phyloP scores from a whole-genome alignment of 2,797 vertebrate species.

The Potorous gilbertii region DNA sequence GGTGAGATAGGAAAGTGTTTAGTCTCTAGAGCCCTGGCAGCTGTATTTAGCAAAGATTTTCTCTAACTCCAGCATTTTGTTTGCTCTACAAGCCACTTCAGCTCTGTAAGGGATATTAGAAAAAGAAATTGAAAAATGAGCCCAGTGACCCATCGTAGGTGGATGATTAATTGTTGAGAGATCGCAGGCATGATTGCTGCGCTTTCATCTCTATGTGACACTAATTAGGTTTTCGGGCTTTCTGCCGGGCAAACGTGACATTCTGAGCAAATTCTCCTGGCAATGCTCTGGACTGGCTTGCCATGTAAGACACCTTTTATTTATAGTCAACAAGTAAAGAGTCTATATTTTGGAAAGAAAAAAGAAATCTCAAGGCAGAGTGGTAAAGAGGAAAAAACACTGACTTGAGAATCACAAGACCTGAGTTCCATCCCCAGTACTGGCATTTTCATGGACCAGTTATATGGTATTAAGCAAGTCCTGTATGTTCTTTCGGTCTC shows the following conservation, averaged over 20 bases:
- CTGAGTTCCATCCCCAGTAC: background rate
- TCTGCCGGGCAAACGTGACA: fast-evolving
- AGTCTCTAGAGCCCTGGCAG: background rate
- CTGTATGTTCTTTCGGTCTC: background rate
- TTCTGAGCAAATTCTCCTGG: constrained; percentile 9
- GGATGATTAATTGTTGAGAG: constrained; percentile 69
- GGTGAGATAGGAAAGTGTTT: background rate
- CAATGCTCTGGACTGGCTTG: background rate
- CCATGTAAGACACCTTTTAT: constrained; percentile 4
- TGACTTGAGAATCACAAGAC: background rate
- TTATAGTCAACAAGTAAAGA: background rate
- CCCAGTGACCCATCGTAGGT: constrained; percentile 40
- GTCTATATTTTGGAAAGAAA: background rate
- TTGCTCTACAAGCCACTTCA: constrained; percentile 9
- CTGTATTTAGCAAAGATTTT: background rate
- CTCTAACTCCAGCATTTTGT: background rate
- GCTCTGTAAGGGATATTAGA: constrained; percentile 27
- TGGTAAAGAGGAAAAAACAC: background rate
- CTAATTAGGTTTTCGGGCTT: constrained; percentile 63
- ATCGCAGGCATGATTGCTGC: constrained; percentile 54
- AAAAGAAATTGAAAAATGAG: constrained; percentile 41
- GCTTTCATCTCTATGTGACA: constrained; percentile 51
- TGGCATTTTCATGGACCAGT: background rate
- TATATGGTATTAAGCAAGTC: background rate
- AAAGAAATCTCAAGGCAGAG: background rate